Evolutionary conservation across 1,140 invertebrate genomes (phyloP).

Genomic region (Tachypleus tridentatus): DNA sequence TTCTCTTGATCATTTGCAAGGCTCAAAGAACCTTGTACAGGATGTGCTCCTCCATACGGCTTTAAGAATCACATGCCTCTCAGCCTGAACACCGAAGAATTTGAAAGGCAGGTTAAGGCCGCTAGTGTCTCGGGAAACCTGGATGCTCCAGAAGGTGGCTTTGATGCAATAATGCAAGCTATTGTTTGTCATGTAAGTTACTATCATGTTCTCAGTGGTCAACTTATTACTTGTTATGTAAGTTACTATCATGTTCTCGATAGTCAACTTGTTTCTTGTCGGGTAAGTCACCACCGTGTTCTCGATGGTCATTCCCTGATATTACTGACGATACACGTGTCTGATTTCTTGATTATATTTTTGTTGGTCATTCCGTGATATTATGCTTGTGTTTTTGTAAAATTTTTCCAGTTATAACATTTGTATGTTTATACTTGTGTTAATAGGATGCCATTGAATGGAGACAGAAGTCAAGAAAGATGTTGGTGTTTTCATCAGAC

Average conservation of each 20-base stretch:
- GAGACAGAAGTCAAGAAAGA: slow-evolving; percentile 75
- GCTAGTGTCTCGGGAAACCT: slow-evolving; percentile 85
- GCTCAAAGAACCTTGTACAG: slow-evolving; percentile 58
- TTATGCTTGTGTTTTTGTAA: too few species aligned
- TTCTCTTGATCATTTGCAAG: too few species aligned
- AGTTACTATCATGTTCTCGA: too few species aligned
- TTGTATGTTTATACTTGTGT: too few species aligned
- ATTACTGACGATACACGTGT: too few species aligned
- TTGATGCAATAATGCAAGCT: slow-evolving; percentile 95
- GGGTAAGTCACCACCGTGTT: slow-evolving; percentile 8
- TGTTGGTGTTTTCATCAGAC: slow-evolving; percentile 95
- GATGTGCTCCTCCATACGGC: slow-evolving; percentile 84
- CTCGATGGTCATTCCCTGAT: too few species aligned
- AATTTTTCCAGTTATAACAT: too few species aligned
- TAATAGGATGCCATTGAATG: slow-evolving; percentile 48
- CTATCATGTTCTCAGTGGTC: too few species aligned
- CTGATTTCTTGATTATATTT: too few species aligned
- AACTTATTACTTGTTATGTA: too few species aligned
- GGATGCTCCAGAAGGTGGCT: slow-evolving; percentile 96
- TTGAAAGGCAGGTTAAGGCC: slow-evolving; percentile 31
- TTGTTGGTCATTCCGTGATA: too few species aligned
- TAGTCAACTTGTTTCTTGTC: slow-evolving; percentile 44
- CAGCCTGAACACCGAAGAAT: slow-evolving; percentile 56
- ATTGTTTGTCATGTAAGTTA: slow-evolving; percentile 22
- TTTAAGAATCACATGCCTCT: slow-evolving; percentile 84